Percentiles rank a stretch among this genome's conserved stretches.
Evolutionary conservation across 2,113 vertebrate genomes (phyloP).

Genomic region (Engystomops pustulosus): DNA sequence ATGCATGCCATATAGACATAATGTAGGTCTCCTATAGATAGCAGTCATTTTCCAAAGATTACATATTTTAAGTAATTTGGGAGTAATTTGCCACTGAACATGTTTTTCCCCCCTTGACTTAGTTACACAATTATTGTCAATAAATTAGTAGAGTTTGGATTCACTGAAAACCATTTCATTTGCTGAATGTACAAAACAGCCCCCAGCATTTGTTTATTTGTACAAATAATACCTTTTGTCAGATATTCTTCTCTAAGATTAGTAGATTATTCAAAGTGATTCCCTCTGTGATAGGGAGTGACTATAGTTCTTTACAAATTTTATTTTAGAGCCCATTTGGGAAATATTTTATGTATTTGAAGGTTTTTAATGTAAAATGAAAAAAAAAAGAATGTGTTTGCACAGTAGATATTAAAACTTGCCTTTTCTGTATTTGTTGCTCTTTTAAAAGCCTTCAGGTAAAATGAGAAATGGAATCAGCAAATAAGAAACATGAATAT

Average conservation of each 20-base stretch:
- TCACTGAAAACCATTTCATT: background rate
- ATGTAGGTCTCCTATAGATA: too few relatives aligned
- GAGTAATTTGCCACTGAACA: too few relatives aligned
- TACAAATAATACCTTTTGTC: background rate
- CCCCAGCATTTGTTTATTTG: background rate
- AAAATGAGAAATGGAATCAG: constrained; percentile 1
- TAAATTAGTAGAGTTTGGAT: background rate
- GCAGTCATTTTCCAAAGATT: too few relatives aligned
- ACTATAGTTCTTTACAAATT: background rate
- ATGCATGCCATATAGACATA: too few relatives aligned
- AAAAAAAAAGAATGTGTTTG: constrained; percentile 25
- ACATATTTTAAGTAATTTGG: too few relatives aligned
- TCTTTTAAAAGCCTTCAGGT: constrained; percentile 31
- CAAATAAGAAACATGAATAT: constrained; percentile 38
- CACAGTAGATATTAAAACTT: constrained; percentile 30
- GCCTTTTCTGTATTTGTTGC: constrained; percentile 22
- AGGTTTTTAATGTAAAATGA: constrained; percentile 26
- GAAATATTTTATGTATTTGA: background rate
- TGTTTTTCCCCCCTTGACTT: background rate
- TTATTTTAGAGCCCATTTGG: background rate
- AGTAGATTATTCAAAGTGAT: background rate
- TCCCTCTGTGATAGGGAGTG: background rate
- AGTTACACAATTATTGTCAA: background rate
- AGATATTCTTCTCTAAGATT: background rate
- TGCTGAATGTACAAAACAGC: background rate